These are phyloP conservation scores for Ellobium chinense DNA, from an alignment of 2,888 invertebrate genomes.

Conservation along the genomic window DNA sequence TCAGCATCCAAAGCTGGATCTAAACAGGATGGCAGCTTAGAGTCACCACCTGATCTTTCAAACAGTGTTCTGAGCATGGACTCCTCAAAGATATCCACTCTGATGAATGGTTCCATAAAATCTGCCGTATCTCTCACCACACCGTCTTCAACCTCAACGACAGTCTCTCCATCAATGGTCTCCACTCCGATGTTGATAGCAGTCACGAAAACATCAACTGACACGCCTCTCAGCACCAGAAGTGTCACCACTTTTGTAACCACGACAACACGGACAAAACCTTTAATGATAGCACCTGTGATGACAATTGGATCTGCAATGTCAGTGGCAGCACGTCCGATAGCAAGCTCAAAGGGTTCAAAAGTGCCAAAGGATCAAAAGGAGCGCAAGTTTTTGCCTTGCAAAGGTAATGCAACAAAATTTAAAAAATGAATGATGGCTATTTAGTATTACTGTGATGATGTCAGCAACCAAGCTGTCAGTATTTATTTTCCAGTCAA, in stretches of 20 bases:
- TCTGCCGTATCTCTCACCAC: slow-evolving; percentile 38
- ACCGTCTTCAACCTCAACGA: slow-evolving; percentile 24
- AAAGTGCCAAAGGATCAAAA: slow-evolving; percentile 50
- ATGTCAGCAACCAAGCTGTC: not conserved
- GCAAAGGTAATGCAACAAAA: slow-evolving; percentile 71
- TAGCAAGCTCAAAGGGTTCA: slow-evolving; percentile 25
- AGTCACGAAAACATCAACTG: slow-evolving; percentile 47
- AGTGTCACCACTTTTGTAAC: slow-evolving; percentile 38
- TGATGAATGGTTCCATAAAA: slow-evolving; percentile 54
- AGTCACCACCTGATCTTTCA: not conserved
- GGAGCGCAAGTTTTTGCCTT: slow-evolving; percentile 63
- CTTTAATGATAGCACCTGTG: slow-evolving; percentile 42
- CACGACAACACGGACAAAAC: slow-evolving; percentile 31
- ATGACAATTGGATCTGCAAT: slow-evolving; percentile 31
- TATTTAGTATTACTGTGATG: too few relatives aligned
- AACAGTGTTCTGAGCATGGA: slow-evolving; percentile 7
- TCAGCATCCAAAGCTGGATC: not conserved
- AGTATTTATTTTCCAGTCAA: not conserved
- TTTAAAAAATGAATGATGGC: too few relatives aligned
- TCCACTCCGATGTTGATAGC: slow-evolving; percentile 40
- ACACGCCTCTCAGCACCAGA: slow-evolving; percentile 30
- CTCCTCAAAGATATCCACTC: slow-evolving; percentile 42
- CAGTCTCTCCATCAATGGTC: slow-evolving; percentile 20
- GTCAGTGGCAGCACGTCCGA: slow-evolving; percentile 5
- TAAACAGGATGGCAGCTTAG: not conserved